Percentiles rank a stretch among this genome's conserved stretches.
Evolutionary conservation across 2,888 invertebrate genomes (phyloP).

Genomic region (Cosmia trapezina): DNA sequence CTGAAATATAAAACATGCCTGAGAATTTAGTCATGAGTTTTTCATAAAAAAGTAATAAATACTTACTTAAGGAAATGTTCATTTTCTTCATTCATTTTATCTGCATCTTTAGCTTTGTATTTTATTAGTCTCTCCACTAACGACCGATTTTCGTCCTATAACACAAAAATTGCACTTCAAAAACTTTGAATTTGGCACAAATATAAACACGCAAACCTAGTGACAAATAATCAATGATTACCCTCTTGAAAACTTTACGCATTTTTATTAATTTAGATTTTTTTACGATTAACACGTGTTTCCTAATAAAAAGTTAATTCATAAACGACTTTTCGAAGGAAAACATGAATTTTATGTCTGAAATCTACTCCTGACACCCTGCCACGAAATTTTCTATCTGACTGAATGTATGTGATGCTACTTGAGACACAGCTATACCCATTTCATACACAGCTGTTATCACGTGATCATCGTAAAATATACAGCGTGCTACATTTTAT

Average conservation of each 20-base stretch:
- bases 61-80: slow-evolving; percentile 97
- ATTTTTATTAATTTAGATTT: slow-evolving; percentile 56
- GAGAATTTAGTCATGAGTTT: slow-evolving; percentile 56
- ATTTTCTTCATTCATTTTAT: slow-evolving; percentile 99
- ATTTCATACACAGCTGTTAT: slow-evolving; percentile 80
- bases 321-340: slow-evolving; percentile 36
- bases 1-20: slow-evolving; percentile 71
- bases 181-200: slow-evolving; percentile 25
- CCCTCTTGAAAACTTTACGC: slow-evolving; percentile 69
- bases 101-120: slow-evolving; percentile 98
- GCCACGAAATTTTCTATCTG: slow-evolving; percentile 74
- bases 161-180: slow-evolving; percentile 69
- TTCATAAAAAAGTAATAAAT: slow-evolving; percentile 2
- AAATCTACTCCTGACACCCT: slow-evolving; percentile 64
- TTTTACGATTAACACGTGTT: slow-evolving; percentile 15
- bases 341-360: slow-evolving; percentile 53
- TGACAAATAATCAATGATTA: slow-evolving; percentile 33
- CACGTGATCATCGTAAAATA: slow-evolving; percentile 82
- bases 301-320: slow-evolving; percentile 15
- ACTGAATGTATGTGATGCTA: slow-evolving; percentile 79
- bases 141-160: slow-evolving; percentile 96
- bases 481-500: slow-evolving; percentile 80
- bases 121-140: slow-evolving; percentile 96
- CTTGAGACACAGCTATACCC: slow-evolving; percentile 76
- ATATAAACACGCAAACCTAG: slow-evolving; percentile 22